Conservation (phyloP, 2,797 vertebrate species). For the Notoglanidium macrostoma region DNA sequence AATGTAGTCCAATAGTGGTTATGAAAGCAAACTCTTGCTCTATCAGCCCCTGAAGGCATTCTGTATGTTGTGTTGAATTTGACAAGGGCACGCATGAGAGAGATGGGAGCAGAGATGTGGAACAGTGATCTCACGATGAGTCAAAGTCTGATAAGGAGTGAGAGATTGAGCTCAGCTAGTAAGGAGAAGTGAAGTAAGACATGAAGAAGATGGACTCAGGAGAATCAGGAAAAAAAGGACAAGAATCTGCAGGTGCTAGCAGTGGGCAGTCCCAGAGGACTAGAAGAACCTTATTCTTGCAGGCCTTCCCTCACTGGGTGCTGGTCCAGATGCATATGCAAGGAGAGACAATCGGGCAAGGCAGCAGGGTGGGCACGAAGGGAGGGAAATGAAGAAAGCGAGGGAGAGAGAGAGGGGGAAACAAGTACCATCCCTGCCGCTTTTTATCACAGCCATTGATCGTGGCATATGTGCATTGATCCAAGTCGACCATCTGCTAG, state of each 20-base stretch:
- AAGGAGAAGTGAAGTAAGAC: slow-evolving; percentile 53
- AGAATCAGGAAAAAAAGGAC: slow-evolving; percentile 31
- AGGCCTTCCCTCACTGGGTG: slow-evolving; percentile 65
- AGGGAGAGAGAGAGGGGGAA: slow-evolving; percentile 72
- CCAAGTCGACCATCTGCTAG: slow-evolving; percentile 99
- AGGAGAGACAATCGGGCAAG: slow-evolving; percentile 78
- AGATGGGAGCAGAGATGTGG: slow-evolving; percentile 64
- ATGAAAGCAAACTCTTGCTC: slow-evolving; percentile 34
- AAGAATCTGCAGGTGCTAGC: slow-evolving; percentile 65
- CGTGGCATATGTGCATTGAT: slow-evolving; percentile 99
- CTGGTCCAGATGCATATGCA: slow-evolving; percentile 78
- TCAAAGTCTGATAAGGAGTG: slow-evolving; percentile 65
- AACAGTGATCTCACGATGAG: slow-evolving; percentile 76
- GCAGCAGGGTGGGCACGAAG: slow-evolving; percentile 74
- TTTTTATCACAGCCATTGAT: slow-evolving; percentile 99
- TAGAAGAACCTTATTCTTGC: slow-evolving; percentile 62
- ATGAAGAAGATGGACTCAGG: slow-evolving; percentile 13
- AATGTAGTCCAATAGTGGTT: slow-evolving; percentile 46
- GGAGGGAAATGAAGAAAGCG: slow-evolving; percentile 73
- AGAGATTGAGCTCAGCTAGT: slow-evolving; percentile 51
- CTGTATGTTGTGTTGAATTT: slow-evolving; percentile 43
- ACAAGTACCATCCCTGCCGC: slow-evolving; percentile 97
- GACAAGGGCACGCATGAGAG: slow-evolving; percentile 66
- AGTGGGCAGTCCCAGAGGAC: slow-evolving; percentile 65
- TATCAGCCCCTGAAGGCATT: slow-evolving; percentile 45